Conservation (phyloP, 2,113 vertebrate species). For the Misgurnus mizolepis region DNA sequence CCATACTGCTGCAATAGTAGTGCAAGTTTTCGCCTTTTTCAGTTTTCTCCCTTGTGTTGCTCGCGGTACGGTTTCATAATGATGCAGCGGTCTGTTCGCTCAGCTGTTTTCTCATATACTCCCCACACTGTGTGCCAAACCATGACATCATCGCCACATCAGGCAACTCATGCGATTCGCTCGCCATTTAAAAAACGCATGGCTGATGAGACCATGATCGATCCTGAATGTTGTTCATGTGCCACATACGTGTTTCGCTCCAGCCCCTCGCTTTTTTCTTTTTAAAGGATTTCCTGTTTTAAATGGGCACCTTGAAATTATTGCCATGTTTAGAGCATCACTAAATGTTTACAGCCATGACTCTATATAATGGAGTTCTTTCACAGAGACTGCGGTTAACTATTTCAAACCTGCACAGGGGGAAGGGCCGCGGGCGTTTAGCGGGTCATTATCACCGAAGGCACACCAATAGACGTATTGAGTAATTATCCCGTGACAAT, state of each 20-base stretch:
- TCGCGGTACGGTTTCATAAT: constrained; percentile 2
- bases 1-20: constrained; percentile 8
- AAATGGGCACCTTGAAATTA: constrained; percentile 34
- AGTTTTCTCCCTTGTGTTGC: constrained; percentile 4
- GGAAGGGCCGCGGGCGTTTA: constrained; percentile 43
- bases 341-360: constrained; percentile 36
- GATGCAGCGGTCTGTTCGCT: neutral
- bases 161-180: neutral
- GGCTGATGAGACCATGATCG: neutral
- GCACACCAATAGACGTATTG: constrained; percentile 32
- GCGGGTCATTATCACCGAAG: constrained; percentile 39
- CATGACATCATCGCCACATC: constrained; percentile 43
- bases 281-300: constrained; percentile 41
- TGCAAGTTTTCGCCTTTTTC: constrained; percentile 1
- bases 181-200: neutral
- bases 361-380: constrained; percentile 26
- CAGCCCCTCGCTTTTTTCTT: neutral
- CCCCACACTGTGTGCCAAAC: neutral
- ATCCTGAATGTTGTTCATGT: neutral
- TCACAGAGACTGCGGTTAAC: constrained; percentile 39
- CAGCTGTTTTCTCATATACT: neutral
- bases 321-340: constrained; percentile 19
- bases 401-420: constrained; percentile 32
- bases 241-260: constrained; percentile 1
- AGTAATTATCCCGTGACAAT: constrained; percentile 53